Evolutionary conservation across 2,113 vertebrate genomes (phyloP), one percentile per base, ranked within the genome.

Genomic region (Mormyrus iriodes): DNA sequence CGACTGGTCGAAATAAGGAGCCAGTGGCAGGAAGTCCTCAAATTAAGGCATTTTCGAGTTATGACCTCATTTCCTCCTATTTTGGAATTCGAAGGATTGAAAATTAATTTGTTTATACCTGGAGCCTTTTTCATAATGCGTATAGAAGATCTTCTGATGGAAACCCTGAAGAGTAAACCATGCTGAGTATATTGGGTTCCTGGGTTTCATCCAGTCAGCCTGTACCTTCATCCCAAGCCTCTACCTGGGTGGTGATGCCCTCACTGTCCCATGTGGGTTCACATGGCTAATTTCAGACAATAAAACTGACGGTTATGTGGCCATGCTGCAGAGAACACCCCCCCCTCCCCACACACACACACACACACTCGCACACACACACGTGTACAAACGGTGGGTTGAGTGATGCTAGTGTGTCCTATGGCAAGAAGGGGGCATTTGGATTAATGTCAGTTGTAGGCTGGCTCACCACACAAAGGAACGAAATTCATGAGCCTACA

Each of bases 401-500:
- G 31, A 76, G 69, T 39, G 31, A 17, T 76, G 31, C 17, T 39
- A 76, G 39, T 7, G 4, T 79, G 35, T 44, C 31, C 42, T 21
- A 24, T 84, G 39, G 0, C 44, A 87, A 90, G 93, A 92, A 93
- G 93, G 93, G 92, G 48, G 91, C 86, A 88, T 90, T 91, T 90
- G 90, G 90, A 90, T 92, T 94, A 94, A 94, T 93, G 93, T 91
- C 87, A 90, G 92, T 93, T 92, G 58, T 84, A 91, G 93, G 69
- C 27, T 76, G 69, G 69, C 12, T 94, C 92, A 92, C 89, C 88
- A 93, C 91, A 92, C 93, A 95, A 95, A 92, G 86, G 88, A 90
- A 87, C 91, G 89, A 79, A 58, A 90, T 90, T 88, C 92, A 88
- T 88, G 31, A 83, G 93, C 93, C 93, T 88, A 91, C 91, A 93